These are phyloP conservation scores for Murina feae DNA, from an alignment of 2,113 vertebrate genomes.

Conservation along the genomic window DNA sequence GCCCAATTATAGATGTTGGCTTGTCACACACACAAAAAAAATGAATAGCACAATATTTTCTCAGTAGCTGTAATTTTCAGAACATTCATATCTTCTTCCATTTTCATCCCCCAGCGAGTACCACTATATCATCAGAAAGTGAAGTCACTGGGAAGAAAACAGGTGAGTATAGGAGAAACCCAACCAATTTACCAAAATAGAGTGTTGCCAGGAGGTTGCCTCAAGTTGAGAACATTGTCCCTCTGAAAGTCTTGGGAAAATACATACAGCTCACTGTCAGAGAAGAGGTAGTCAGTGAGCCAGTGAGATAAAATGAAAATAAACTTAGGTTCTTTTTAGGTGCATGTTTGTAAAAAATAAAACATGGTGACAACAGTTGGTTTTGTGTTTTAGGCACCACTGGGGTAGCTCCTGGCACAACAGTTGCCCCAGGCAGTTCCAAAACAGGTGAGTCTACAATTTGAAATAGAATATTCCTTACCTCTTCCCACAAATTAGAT, in stretches of 20 bases:
- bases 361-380: background rate
- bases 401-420: background rate
- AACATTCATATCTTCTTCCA: background rate
- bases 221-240: background rate
- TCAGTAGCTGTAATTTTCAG: background rate
- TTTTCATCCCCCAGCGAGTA: background rate
- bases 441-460: background rate
- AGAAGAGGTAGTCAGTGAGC: background rate
- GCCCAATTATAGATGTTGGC: background rate
- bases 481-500: background rate
- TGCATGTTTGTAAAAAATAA: background rate
- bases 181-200: too few relatives aligned
- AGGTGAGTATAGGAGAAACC: background rate
- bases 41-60: background rate
- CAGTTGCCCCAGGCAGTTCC: background rate
- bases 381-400: background rate
- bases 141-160: background rate
- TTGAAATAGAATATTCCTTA: background rate
- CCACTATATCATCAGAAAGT: background rate
- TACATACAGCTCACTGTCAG: background rate
- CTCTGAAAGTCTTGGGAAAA: background rate
- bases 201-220: background rate
- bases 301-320: background rate
- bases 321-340: background rate
- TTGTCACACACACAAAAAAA: background rate